These are phyloP conservation scores for Gonatopus flavifemur DNA, from an alignment of 1,140 invertebrate species.

Conservation along the genomic window DNA sequence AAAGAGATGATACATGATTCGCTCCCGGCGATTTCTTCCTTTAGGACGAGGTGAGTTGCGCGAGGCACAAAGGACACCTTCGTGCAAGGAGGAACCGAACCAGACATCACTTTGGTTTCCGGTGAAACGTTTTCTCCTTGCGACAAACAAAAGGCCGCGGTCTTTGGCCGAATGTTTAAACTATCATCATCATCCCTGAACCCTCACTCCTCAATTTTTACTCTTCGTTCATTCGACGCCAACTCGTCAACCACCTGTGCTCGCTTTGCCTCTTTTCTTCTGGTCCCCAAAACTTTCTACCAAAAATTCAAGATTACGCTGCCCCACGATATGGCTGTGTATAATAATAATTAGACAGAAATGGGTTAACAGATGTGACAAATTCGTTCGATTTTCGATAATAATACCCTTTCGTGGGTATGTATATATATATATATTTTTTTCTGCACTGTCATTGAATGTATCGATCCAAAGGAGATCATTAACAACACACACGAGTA, in stretches of 20 bases:
- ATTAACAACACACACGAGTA: too few species aligned
- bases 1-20: too few species aligned
- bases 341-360: too few species aligned
- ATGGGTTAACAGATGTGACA: too few species aligned
- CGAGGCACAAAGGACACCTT: slow-evolving; percentile 38
- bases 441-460: too few species aligned
- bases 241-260: slow-evolving; percentile 50
- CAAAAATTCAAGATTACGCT: too few species aligned
- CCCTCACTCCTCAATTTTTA: slow-evolving; percentile 13
- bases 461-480: too few species aligned
- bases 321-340: too few species aligned
- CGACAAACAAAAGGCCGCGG: slow-evolving; percentile 43
- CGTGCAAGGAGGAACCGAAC: slow-evolving; percentile 30
- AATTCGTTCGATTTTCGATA: too few species aligned
- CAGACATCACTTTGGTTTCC: slow-evolving; percentile 47
- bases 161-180: slow-evolving; percentile 35
- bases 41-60: background rate
- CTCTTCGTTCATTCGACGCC: slow-evolving; percentile 31
- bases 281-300: background rate
- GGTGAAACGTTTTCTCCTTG: slow-evolving; percentile 42
- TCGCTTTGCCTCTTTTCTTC: slow-evolving; percentile 29
- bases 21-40: slow-evolving; percentile 19
- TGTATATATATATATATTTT: too few species aligned
- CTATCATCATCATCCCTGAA: slow-evolving; percentile 4
- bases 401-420: too few species aligned